These are phyloP conservation scores for Mandrillus leucophaeus DNA, from an alignment of 2,113 vertebrate genomes.

Conservation along the genomic window DNA sequence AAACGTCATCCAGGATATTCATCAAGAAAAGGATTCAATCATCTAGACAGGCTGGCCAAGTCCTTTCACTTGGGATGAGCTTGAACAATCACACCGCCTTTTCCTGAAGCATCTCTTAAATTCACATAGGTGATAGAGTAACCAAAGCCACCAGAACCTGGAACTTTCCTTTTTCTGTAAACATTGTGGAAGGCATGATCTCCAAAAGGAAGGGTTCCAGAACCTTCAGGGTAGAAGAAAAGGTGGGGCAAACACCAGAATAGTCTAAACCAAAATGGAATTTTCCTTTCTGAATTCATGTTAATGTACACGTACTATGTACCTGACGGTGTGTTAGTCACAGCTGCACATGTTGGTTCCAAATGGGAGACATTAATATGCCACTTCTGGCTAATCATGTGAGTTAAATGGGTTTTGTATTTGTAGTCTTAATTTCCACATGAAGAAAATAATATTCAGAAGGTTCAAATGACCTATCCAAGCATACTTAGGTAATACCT, in stretches of 20 bases:
- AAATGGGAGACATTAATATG: not conserved
- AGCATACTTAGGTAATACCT: not conserved
- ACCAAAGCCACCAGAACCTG: not conserved
- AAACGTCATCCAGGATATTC: not conserved
- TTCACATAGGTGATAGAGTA: not conserved
- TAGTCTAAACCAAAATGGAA: accelerated
- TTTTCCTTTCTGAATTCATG: not conserved
- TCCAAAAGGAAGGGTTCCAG: not conserved
- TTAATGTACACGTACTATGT: accelerated
- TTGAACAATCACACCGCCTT: not conserved
- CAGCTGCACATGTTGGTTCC: not conserved
- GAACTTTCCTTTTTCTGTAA: not conserved
- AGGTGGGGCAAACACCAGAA: not conserved
- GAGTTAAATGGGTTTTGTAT: not conserved
- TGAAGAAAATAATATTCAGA: not conserved
- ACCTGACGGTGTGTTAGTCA: not conserved
- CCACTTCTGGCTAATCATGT: not conserved
- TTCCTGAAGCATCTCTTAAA: not conserved
- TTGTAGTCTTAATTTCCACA: not conserved
- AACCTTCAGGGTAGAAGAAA: not conserved
- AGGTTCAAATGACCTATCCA: not conserved
- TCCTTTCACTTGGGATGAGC: no score
- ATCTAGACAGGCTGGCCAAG: not conserved
- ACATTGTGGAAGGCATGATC: not conserved
- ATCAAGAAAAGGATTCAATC: not conserved